Evolutionary conservation across 2,888 invertebrate species (phyloP), one percentile per base, ranked within the genome.

Genomic region (Anthrax anthrax): DNA sequence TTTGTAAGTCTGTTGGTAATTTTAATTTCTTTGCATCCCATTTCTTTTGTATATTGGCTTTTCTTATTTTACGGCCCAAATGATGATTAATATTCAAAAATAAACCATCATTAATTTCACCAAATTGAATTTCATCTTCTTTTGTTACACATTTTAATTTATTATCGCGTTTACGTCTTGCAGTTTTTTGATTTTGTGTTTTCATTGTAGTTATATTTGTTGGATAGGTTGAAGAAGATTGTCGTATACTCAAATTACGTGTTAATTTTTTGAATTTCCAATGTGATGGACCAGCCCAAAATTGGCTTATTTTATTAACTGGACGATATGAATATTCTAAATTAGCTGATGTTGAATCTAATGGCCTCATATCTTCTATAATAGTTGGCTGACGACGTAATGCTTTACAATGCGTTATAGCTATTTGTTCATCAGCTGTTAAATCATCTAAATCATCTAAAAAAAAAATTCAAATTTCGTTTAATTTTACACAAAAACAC

Each of bases 211-310:
- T 9, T 34, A 13, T 18, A 9, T 46, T 40, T 8, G 10, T 42
- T 18, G 9, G 4, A 32, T 40, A 37, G 6, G n/a, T 3, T 9
- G 43, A 41, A 6, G 41, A 37, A 5, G 46, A 37, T 18, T 50
- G 50, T 9, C 46, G 49, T 18, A 56, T 46, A 12, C 60, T 56
- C n/a, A 51, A 57, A n/a, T 58, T 58, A 6, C 51, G 46, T 1
- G 62, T 58, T 0, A 44, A n/a, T 4, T 72, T 73, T 59, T 74
- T 77, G 39, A 83, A 75, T 56, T 82, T 81, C 89, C 89, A 89
- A 66, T 89, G 84, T 39, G 78, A 71, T 29, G 89, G 88, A 1
- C 89, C 89, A 18, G 84, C 85, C 88, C 88, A 89, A 53, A 79
- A 68, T 47, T 67, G 65, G 37, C 62, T 63, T 13, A 69, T 68